These are phyloP conservation scores for Ichneumoninae sp. DNA, from an alignment of 2,888 invertebrate species.

Conservation along the genomic window DNA sequence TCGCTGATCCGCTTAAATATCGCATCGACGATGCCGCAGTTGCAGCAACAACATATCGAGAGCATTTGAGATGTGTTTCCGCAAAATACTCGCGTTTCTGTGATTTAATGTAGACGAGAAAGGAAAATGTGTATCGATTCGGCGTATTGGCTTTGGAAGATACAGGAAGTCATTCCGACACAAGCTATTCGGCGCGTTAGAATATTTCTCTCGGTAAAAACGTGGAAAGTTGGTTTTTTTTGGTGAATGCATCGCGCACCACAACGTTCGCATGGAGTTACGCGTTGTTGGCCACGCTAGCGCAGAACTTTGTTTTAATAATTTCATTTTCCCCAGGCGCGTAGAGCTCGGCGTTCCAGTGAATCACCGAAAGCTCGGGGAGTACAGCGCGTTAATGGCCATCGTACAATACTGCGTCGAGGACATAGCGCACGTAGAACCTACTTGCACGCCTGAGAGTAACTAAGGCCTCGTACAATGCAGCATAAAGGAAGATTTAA, in stretches of 20 bases:
- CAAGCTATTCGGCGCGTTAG: neutral
- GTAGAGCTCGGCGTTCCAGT: constrained; percentile 8
- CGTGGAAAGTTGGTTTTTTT: neutral
- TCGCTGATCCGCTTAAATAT: neutral
- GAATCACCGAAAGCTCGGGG: constrained; percentile 40
- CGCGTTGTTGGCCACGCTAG: constrained; percentile 14
- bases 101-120: neutral
- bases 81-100: neutral
- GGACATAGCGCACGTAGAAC: constrained; percentile 13
- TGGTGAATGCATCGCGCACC: neutral
- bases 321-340: constrained; percentile 27
- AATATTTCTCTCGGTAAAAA: neutral
- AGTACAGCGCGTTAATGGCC: constrained; percentile 34
- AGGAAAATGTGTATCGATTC: neutral
- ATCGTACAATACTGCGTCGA: constrained; percentile 16
- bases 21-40: too few relatives aligned
- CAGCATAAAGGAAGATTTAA: constrained; percentile 46
- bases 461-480: constrained; percentile 14
- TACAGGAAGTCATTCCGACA: neutral
- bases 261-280: constrained; percentile 5
- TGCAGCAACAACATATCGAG: neutral
- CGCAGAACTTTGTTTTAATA: constrained; percentile 33
- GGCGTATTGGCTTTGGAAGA: too few relatives aligned
- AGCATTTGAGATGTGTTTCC: neutral
- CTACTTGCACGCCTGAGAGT: constrained; percentile 20